A percentile compares a stretch with the other conserved stretches of the same genome.
Conservation (phyloP, 2,113 vertebrate species). For the Halichoerus grypus region DNA sequence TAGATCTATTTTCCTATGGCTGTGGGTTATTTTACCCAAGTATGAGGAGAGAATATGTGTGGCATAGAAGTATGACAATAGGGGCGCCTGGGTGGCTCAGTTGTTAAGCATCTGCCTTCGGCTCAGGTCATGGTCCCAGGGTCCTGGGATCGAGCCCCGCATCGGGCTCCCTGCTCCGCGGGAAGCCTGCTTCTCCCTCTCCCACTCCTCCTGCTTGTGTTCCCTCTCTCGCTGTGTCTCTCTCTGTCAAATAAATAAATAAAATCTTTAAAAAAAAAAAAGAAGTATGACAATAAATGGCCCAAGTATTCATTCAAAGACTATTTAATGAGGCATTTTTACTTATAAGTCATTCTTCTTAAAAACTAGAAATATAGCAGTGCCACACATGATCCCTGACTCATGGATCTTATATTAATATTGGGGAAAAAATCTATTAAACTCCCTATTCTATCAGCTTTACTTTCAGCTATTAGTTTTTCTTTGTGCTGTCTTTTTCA, state of each 20-base stretch:
- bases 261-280: no score
- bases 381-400: background rate
- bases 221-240: no score
- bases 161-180: no score
- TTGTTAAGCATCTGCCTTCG: no score
- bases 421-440: background rate
- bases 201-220: no score
- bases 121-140: no score
- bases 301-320: background rate
- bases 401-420: constrained; percentile 5
- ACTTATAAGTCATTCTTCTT: background rate
- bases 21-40: background rate
- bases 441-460: background rate
- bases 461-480: constrained; percentile 23
- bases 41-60: background rate
- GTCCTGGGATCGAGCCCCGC: no score
- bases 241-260: no score
- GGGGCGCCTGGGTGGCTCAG: no score
- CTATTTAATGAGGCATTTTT: background rate
- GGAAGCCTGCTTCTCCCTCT: no score
- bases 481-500: constrained; percentile 31
- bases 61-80: background rate
- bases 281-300: background rate
- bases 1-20: background rate
- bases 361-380: background rate